Base-by-base conservation (phyloP, 2,113 vertebrate species). In the Mustela nigripes region DNA sequence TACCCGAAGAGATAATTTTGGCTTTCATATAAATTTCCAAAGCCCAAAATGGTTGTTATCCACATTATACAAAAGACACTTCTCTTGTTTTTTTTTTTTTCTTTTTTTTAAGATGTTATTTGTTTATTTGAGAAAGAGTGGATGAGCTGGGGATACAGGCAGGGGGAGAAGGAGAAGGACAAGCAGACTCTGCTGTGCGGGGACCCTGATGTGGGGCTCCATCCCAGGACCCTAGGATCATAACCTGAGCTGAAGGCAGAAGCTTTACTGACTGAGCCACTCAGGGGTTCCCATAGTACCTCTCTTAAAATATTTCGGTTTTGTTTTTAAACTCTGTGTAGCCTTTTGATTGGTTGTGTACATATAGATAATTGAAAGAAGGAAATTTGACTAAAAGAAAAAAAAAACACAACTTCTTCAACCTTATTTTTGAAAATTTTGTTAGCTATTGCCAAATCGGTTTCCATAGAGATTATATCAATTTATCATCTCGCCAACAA, bases 381-480 rank as follows among this genome's bases (percentile, higher is more conserved):
- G 87, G 28, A 88, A 42, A 56, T 63, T 21, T 94, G 80, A 88
- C 33, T 65, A 24, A 56, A 33, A 78, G 14, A 15, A 58, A 79
- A 53, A 48, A 18, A 16, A 16, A 62, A 69, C 36, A 18, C 48
- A 48, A 19, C 11, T 9, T 22, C 22, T 63, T 50, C 26, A 50
- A 69, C 19, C 53, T 53, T 89, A 11, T 56, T 83, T 83, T 63
- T 39, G 60, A 33, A 71, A 94, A 53, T 14, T 50, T 76, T 50
- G 28, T 60, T 26, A 65, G 36, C 42, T 73, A 45, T 63, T 94
- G 74, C 50, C 63, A 73, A 8, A 14, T 5, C 58, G 1, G 42
- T 94, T 93, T 94, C 89, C 74, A 89, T 1, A 45, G 92, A 42
- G 50, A 58, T 39, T 56, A 19, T 93, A 79, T 33, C 95, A 79